Conservation (phyloP, 2,797 vertebrate genomes). For the Sebastes itinus region DNA sequence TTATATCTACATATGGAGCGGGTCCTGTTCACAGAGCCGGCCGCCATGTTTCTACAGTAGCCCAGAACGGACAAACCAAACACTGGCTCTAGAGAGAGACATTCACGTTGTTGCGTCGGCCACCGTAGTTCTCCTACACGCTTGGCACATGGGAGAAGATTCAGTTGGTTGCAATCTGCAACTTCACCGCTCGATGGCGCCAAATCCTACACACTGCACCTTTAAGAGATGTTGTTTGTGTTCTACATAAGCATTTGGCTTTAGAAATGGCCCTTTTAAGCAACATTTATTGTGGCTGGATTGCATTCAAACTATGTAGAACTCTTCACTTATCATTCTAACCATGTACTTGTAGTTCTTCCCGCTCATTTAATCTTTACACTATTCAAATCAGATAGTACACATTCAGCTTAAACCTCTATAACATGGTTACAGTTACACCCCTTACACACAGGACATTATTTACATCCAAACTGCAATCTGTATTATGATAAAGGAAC, state of each 20-base stretch:
- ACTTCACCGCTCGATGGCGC: neutral
- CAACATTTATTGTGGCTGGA: neutral
- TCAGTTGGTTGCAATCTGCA: neutral
- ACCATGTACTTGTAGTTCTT: neutral
- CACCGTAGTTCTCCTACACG: neutral
- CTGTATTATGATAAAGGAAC: conserved; percentile 14
- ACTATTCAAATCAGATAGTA: conserved; percentile 18
- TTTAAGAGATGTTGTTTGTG: neutral
- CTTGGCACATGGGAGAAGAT: neutral
- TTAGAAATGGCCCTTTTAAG: neutral
- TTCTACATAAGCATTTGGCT: neutral
- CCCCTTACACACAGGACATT: conserved; percentile 27
- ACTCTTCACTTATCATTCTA: neutral
- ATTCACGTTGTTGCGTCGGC: no score
- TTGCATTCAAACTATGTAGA: neutral
- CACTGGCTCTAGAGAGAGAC: no score
- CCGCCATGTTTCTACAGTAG: no score
- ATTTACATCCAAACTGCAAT: conserved; percentile 59
- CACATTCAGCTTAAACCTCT: conserved; percentile 16
- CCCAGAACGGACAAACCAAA: no score
- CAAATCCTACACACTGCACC: neutral
- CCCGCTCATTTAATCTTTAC: neutral
- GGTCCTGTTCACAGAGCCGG: no score
- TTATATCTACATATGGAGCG: no score
- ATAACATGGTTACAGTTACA: conserved; percentile 13